Base-by-base conservation (phyloP, 2,797 vertebrate species). In the Sphenopsis melanotis region DNA sequence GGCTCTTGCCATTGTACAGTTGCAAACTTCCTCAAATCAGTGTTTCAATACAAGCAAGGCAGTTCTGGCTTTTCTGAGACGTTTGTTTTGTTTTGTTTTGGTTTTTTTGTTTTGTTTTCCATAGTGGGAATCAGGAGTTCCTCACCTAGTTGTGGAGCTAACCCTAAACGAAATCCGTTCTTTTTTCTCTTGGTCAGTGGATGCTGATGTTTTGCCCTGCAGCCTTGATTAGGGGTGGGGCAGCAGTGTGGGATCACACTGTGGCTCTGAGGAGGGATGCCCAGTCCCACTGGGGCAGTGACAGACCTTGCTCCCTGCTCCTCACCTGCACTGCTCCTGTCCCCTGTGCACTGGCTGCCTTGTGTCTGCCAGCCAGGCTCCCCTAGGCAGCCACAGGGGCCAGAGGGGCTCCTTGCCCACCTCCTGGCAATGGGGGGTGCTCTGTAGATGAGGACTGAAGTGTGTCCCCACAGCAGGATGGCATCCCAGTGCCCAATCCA, bases 321-420 rank as follows among this genome's bases (percentile, higher is more conserved):
- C 69, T 78, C 15, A 29, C 30, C 34, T 2, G 7, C 34, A 1
- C 32, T 1, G 1, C 39, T 82, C 23, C 55, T 1, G 0, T 42
- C 21, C 34, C 24, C 39, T 44, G 50, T 23, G 63, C 47, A 1
- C 50, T 56, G 68, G 68, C 64, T 82, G 52, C 64, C 63, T 34
- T 1, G 0, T 15, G 1, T 37, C 46, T 82, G n/a, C 64, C 55
- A 53, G 29, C 41, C 57, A 41, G 52, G 21, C 19, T 7, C 36
- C 30, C 30, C 17, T 9, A 66, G 11, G 10, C 66, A 59, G 34
- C 23, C 29, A 15, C 22, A 21, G 27, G 50, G 5, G 7, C 49
- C 26, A 13, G 61, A 30, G 0, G 0, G 80, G 61, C 44, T 59
- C 44, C n/a, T 70, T 0, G 1, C 23, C 41, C 60, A 41, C 34